Evolutionary conservation across 2,888 invertebrate genomes (phyloP).

Genomic region (Brenthis hecate): DNA sequence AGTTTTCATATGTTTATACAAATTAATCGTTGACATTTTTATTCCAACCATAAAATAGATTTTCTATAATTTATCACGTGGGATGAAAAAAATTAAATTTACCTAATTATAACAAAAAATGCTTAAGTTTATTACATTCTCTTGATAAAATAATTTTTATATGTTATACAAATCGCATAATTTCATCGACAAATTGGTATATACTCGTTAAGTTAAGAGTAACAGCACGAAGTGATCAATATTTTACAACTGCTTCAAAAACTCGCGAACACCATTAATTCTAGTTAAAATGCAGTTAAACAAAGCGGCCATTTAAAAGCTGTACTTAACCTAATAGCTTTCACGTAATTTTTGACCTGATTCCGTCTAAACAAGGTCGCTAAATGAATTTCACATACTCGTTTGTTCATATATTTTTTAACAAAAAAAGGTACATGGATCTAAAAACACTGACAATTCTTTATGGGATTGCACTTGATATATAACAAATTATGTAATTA

Average conservation of each 20-base stretch:
- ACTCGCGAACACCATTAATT: slow-evolving; percentile 14
- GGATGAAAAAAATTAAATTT: too few species aligned
- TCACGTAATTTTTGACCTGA: slow-evolving; percentile 32
- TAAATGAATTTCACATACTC: slow-evolving; percentile 13
- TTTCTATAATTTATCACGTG: too few species aligned
- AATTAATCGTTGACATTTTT: too few species aligned
- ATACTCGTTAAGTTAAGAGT: slow-evolving; percentile 2
- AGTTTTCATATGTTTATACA: too few species aligned
- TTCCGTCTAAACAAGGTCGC: slow-evolving; percentile 27
- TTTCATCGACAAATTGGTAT: neutral
- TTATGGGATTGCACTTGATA: too few species aligned
- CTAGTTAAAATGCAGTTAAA: slow-evolving; percentile 25
- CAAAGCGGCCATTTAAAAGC: slow-evolving; percentile 30
- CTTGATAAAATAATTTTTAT: neutral
- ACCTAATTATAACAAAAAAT: too few species aligned
- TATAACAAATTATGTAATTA: too few species aligned
- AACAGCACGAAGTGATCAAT: slow-evolving; percentile 7
- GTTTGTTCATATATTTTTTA: neutral
- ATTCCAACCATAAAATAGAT: too few species aligned
- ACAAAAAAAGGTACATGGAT: too few species aligned
- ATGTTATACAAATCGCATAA: neutral
- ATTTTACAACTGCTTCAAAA: slow-evolving; percentile 13
- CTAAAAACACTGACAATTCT: too few species aligned
- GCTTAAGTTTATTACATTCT: too few species aligned
- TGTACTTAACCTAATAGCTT: slow-evolving; percentile 33